Evolutionary conservation across 2,888 invertebrate species (phyloP).

Genomic region (Fabriciana adippe): DNA sequence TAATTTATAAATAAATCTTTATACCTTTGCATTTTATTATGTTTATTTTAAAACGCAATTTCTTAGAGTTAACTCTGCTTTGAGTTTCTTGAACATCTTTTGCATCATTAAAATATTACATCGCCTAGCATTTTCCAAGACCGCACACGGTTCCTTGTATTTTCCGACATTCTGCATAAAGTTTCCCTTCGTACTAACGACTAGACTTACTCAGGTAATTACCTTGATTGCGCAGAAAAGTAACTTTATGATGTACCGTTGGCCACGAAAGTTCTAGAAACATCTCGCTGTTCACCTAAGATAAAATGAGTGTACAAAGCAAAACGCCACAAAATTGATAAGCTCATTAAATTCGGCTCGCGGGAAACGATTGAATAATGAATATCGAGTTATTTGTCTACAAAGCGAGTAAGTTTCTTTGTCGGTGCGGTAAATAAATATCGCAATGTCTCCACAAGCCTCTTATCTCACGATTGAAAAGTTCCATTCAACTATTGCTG

Average conservation of each 20-base stretch:
- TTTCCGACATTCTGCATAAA: constrained; percentile 40
- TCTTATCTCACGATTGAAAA: constrained; percentile 76
- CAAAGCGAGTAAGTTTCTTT: constrained; percentile 54
- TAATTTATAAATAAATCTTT: background rate
- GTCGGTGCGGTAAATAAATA: constrained; percentile 69
- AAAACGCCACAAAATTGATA: constrained; percentile 32
- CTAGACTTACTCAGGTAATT: constrained; percentile 40
- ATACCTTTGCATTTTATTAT: constrained; percentile 21
- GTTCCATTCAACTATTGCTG: constrained; percentile 61
- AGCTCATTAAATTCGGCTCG: constrained; percentile 34
- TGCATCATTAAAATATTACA: constrained; percentile 41
- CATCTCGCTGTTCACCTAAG: constrained; percentile 16
- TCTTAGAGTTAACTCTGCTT: constrained; percentile 31
- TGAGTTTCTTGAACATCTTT: constrained; percentile 39
- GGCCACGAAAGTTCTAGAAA: constrained; percentile 28
- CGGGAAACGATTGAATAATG: constrained; percentile 65
- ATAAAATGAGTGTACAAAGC: constrained; percentile 28
- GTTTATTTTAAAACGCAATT: constrained; percentile 29
- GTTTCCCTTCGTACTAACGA: constrained; percentile 39
- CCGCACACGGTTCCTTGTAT: constrained; percentile 39
- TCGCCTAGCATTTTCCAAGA: constrained; percentile 37
- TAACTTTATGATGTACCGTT: constrained; percentile 33
- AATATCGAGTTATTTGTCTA: constrained; percentile 60
- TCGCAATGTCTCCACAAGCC: constrained; percentile 66
- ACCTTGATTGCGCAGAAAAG: constrained; percentile 39